Conservation (phyloP, 2,113 vertebrate genomes). For the Ictalurus furcatus region DNA sequence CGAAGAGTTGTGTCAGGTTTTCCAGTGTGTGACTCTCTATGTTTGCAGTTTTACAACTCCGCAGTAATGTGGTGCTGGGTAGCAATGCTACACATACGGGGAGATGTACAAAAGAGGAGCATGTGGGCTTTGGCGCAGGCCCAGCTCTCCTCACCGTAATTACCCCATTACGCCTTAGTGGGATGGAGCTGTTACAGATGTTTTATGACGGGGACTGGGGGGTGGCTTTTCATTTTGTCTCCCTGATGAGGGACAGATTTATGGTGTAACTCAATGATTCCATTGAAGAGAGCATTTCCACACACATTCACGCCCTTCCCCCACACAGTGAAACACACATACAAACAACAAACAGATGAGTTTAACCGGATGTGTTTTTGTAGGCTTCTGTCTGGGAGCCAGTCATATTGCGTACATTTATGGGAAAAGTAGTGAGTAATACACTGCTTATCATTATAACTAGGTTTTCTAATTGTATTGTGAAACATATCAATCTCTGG, state of each 20-base stretch:
- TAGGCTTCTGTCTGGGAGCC: constrained; percentile 51
- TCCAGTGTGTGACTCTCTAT: constrained; percentile 19
- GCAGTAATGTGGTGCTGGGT: constrained; percentile 35
- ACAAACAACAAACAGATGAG: constrained; percentile 55
- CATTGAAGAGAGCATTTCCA: constrained; percentile 65
- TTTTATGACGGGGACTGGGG: constrained; percentile 72
- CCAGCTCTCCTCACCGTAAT: constrained; percentile 72
- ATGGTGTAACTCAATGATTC: constrained; percentile 66
- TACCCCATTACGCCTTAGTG: constrained; percentile 77
- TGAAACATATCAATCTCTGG: neutral
- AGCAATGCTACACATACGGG: constrained; percentile 47
- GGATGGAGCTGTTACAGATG: constrained; percentile 80
- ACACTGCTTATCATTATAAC: neutral
- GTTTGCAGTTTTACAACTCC: constrained; percentile 33
- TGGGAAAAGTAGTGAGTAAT: constrained; percentile 17
- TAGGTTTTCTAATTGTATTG: constrained; percentile 4
- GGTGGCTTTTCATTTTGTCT: constrained; percentile 76
- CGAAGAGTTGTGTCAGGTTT: constrained; percentile 29
- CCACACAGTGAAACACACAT: constrained; percentile 55
- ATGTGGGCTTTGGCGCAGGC: constrained; percentile 65
- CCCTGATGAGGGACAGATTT: constrained; percentile 77
- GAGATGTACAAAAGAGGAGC: constrained; percentile 68
- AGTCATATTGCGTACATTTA: constrained; percentile 38
- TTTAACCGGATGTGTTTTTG: constrained; percentile 54
- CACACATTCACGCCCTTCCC: constrained; percentile 47